A percentile compares a stretch with the other conserved stretches of the same genome.
Conservation (phyloP, 2,888 invertebrate species). For the Euzophera pinguis region DNA sequence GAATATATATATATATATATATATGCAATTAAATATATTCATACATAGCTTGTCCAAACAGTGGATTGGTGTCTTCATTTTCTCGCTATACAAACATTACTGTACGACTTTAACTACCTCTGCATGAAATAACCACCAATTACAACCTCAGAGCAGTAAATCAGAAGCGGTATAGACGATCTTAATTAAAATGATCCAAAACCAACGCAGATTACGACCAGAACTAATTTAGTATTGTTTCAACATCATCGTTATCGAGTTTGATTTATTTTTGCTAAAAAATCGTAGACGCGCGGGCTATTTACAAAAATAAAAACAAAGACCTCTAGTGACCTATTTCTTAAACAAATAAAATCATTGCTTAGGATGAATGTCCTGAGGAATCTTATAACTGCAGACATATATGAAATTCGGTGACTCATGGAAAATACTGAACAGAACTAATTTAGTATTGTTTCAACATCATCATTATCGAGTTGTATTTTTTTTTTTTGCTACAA, state of each 20-base stretch:
- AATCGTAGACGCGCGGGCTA: not conserved
- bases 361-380: too few relatives aligned
- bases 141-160: conserved; percentile 35
- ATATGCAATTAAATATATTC: not conserved
- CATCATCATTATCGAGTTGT: not conserved
- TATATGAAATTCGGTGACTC: too few relatives aligned
- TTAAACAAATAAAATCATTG: too few relatives aligned
- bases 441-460: conserved; percentile 22
- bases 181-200: conserved; percentile 39
- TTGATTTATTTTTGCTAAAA: not conserved
- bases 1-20: too few relatives aligned
- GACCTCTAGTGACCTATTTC: too few relatives aligned
- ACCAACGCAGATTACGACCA: conserved; percentile 30
- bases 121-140: conserved; percentile 32
- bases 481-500: not conserved
- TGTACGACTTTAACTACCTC: conserved; percentile 3
- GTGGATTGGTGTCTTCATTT: not conserved
- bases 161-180: conserved; percentile 30
- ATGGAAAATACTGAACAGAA: too few relatives aligned
- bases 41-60: not conserved
- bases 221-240: conserved; percentile 24
- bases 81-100: not conserved
- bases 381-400: too few relatives aligned
- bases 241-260: not conserved
- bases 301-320: too few relatives aligned